Evolutionary conservation across 2,797 vertebrate genomes (phyloP).

Genomic region (Trematomus bernacchii): DNA sequence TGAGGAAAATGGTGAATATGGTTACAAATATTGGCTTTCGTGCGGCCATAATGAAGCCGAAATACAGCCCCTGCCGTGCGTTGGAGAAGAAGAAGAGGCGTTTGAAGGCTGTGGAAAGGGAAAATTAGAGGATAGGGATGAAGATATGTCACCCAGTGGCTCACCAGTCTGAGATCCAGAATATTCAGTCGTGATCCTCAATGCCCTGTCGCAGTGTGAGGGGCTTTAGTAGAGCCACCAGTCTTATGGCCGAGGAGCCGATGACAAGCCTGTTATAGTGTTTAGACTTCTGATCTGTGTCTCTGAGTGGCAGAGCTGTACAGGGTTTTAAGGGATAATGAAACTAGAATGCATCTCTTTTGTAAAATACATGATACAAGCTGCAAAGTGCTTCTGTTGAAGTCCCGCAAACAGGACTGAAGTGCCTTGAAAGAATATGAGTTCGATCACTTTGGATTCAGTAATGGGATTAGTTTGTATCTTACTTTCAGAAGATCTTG

Average conservation of each 20-base stretch:
- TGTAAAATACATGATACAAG: constrained; percentile 11
- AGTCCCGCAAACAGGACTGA: neutral
- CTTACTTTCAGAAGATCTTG: neutral
- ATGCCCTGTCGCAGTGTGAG: constrained; percentile 44
- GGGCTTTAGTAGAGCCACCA: constrained; percentile 55
- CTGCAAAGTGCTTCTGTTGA: neutral
- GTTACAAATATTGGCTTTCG: constrained; percentile 55
- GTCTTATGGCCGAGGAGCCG: constrained; percentile 44
- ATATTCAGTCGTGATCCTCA: constrained; percentile 65
- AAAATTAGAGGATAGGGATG: constrained; percentile 21
- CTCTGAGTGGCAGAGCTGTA: constrained; percentile 18
- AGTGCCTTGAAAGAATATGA: neutral
- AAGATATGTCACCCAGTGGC: constrained; percentile 74
- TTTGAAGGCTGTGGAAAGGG: constrained; percentile 84
- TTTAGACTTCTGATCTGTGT: constrained; percentile 48
- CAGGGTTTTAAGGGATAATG: constrained; percentile 14
- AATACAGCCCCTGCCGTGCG: constrained; percentile 72
- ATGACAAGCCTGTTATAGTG: constrained; percentile 49
- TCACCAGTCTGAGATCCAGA: constrained; percentile 60
- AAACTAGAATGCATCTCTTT: constrained; percentile 11
- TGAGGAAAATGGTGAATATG: constrained; percentile 50
- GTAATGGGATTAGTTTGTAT: neutral
- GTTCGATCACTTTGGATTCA: neutral
- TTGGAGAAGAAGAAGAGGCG: constrained; percentile 40
- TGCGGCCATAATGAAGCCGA: constrained; percentile 87